phyloP scores from a whole-genome alignment of 2,113 vertebrate species.

The Corythornis cristatus region DNA sequence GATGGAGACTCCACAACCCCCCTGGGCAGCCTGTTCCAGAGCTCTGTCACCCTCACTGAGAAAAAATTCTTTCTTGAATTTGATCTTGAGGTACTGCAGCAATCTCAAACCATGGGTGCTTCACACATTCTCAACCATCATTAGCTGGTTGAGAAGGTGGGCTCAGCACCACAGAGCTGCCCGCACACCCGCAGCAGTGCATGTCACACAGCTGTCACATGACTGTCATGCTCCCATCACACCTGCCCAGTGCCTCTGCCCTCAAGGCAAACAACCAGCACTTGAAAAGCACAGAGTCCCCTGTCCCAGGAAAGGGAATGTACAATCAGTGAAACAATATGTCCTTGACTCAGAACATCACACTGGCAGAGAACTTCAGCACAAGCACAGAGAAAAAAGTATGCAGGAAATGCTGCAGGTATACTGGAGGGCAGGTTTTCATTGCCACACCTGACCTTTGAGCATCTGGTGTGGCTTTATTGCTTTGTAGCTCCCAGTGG shows the following conservation, averaged over 20 bases:
- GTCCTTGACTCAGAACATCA: background rate
- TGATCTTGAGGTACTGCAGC: background rate
- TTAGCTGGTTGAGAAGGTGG: accelerated
- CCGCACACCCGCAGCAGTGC: background rate
- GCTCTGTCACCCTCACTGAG: too few relatives aligned
- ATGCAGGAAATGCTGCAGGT: background rate
- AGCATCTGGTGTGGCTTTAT: background rate
- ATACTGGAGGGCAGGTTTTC: background rate
- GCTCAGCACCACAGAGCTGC: accelerated
- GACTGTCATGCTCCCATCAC: too few relatives aligned
- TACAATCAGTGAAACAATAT: accelerated
- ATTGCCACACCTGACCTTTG: background rate
- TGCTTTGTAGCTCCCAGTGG: background rate
- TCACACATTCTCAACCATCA: background rate
- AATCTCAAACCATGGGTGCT: background rate
- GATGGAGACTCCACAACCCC: too few relatives aligned
- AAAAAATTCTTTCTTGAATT: too few relatives aligned
- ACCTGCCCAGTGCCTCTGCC: accelerated
- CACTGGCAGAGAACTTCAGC: background rate
- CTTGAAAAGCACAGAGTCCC: background rate
- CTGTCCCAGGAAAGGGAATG: background rate
- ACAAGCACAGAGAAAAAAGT: background rate
- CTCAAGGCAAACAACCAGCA: background rate
- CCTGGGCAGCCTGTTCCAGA: too few relatives aligned
- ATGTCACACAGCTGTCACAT: background rate